Base-by-base conservation (phyloP, 2,888 invertebrate species). In the Thyatira batis region DNA sequence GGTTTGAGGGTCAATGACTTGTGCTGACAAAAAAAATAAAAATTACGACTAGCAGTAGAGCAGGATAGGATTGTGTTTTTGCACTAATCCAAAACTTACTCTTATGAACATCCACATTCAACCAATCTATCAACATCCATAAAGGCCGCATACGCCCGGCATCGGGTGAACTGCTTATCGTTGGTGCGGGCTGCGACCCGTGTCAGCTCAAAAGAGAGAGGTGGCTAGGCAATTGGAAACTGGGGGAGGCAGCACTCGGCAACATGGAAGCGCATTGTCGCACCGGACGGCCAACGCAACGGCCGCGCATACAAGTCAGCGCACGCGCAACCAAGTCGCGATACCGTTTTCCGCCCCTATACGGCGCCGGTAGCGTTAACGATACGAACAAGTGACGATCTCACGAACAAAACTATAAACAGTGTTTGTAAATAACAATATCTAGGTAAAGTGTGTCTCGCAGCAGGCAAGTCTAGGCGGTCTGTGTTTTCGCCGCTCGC, bases 201-300 rank as follows among this genome's bases (percentile, higher is more conserved):
- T 79, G 78, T 76, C 76, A 81, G 77, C 76, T 86, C 80, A 86
- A 91, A 91, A 92, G 91, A 90, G 91, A 92, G 91, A 92, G 91
- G 90, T 84, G 86, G 84, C 84, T 84, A 84, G 82, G 84, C 78
- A 74, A 71, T 78, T 77, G 78, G 74, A 78, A 78, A 80, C 79
- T 75, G 87, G 85, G 84, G 87, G 83, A 84, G 85, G 87, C 78
- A 82, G 76, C 69, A 71, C 69, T 65, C 76, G 72, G 73, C 67
- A 73, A 71, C 68, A 80, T 82, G 85, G 78, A 78, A 78, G 77
- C 87, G 85, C 91, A 92, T 87, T 91, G 89, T 89, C 86, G 84
- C 85, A 80, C 76, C 81, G 84, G 76, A 80, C 86, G 80, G 89
- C 87, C 76, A 76, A 79, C 87, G 84, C 78, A 80, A 67, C 87